phyloP scores from a whole-genome alignment of 2,797 vertebrate genomes.

The Helicolenus hilgendorfi region DNA sequence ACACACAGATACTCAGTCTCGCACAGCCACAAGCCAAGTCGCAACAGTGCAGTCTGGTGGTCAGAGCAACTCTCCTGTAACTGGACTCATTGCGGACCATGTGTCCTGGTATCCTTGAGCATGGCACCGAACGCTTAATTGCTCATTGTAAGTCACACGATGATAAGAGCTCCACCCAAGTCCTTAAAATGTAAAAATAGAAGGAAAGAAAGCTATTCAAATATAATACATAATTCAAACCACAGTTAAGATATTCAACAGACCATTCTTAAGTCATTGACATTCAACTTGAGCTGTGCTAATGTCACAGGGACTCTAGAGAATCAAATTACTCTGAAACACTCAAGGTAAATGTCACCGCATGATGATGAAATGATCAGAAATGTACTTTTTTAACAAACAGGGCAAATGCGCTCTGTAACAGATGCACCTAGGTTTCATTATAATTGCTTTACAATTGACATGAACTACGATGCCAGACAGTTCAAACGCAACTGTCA shows the following conservation, averaged over 20 bases:
- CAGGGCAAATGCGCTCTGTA: constrained; percentile 4
- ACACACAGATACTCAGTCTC: constrained; percentile 2
- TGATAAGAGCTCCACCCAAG: constrained; percentile 1
- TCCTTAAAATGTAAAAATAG: constrained; percentile 36
- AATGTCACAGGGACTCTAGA: constrained; percentile 74
- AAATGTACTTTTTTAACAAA: constrained; percentile 41
- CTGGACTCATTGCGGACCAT: constrained; percentile 1
- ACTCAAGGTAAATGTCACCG: constrained; percentile 79
- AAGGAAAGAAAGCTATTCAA: constrained; percentile 34
- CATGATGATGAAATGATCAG: constrained; percentile 66
- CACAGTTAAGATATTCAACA: constrained; percentile 60
- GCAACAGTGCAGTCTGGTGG: constrained; percentile 18
- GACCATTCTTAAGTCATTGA: constrained; percentile 67
- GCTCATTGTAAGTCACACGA: not conserved
- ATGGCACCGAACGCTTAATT: not conserved
- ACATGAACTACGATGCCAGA: not conserved
- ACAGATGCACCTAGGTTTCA: constrained; percentile 13
- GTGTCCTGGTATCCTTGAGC: not conserved
- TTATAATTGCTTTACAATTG: not conserved
- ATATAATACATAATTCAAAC: constrained; percentile 60
- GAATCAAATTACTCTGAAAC: constrained; percentile 65
- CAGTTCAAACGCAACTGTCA: not conserved
- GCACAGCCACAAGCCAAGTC: constrained; percentile 3
- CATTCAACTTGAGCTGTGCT: constrained; percentile 71
- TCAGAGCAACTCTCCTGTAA: constrained; percentile 9